Evolutionary conservation across 2,888 invertebrate species (phyloP), one percentile per base, ranked within the genome.

Genomic region (Fabriciana adippe): DNA sequence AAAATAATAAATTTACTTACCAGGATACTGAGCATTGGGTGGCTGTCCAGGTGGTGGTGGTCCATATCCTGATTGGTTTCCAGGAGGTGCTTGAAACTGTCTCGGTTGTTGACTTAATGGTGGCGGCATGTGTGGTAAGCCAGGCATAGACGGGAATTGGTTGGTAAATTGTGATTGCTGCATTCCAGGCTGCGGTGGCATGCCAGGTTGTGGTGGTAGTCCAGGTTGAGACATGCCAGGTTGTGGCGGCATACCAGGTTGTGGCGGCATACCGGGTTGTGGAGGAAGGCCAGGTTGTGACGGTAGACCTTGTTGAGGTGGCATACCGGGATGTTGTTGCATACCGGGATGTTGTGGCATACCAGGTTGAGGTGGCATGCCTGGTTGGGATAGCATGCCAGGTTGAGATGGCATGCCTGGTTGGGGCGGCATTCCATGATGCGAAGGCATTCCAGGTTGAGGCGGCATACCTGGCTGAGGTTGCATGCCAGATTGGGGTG

Each of bases 61-160:
- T 47, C 78, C 80, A 60, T 76, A 86, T 0, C 84, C 87, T 14
- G 85, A 81, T 71, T 81, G 87, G 67, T 68, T 72, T 31, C 76
- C 69, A 0, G 79, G 76, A 1, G 80, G 80, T 66, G 74, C 73
- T 3, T 84, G 80, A 71, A 78, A 88, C 74, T 85, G 87, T 55
- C 81, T 78, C 71, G 86, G 88, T 71, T 87, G 88, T 71, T 87
- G 87, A 0, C 78, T 70, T 47, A 86, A 62, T 0, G 93, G 92
- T 1, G 93, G 93, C 0, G 76, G 77, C 78, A 78, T 78, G 4
- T 78, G 79, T 4, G 76, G 79, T 53, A 79, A 74, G 15, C 76
- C 75, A 41, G 75, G 77, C 69, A 76, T 67, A n/a, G 64, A 64
- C 51, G 71, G 77, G 62, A 67, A 72, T 61, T 61, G 79, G 68